phyloP scores from a whole-genome alignment of 2,113 vertebrate species.

The Polypterus senegalus region DNA sequence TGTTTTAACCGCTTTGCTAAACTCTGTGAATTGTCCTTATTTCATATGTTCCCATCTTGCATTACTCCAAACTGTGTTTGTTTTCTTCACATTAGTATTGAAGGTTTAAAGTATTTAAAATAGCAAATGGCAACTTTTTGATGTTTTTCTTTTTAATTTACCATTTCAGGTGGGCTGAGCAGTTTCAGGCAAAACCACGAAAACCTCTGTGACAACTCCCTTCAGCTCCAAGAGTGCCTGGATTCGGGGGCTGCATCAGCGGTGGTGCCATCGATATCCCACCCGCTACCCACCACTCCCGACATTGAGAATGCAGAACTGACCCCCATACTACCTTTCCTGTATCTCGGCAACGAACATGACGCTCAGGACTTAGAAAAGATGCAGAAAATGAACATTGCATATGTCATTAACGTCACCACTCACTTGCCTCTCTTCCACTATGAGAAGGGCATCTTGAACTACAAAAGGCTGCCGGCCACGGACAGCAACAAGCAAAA shows the following conservation, averaged over 20 bases:
- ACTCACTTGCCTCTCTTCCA: constrained; percentile 93
- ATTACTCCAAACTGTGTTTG: too few species aligned
- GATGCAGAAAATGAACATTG: constrained; percentile 81
- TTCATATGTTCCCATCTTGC: too few species aligned
- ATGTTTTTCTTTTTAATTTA: constrained; percentile 1
- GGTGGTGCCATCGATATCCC: constrained; percentile 69
- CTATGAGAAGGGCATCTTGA: constrained; percentile 78
- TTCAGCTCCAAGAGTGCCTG: constrained; percentile 78
- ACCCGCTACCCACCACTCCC: constrained; percentile 77
- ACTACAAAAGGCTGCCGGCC: constrained; percentile 88
- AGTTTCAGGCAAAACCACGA: constrained; percentile 84
- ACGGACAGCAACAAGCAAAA: constrained; percentile 99
- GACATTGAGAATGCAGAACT: constrained; percentile 95
- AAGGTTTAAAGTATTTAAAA: too few species aligned
- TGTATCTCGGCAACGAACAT: constrained; percentile 87
- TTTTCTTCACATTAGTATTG: too few species aligned
- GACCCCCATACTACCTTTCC: constrained; percentile 86
- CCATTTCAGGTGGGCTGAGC: constrained; percentile 74
- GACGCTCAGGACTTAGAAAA: constrained; percentile 82
- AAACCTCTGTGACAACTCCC: constrained; percentile 91
- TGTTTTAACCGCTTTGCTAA: too few species aligned
- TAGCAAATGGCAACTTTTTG: too few species aligned
- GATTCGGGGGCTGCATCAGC: constrained; percentile 60
- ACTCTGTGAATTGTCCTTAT: too few species aligned
- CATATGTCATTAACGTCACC: constrained; percentile 89